Evolutionary conservation across 2,888 invertebrate genomes (phyloP).

Genomic region (Oligia strigilis): DNA sequence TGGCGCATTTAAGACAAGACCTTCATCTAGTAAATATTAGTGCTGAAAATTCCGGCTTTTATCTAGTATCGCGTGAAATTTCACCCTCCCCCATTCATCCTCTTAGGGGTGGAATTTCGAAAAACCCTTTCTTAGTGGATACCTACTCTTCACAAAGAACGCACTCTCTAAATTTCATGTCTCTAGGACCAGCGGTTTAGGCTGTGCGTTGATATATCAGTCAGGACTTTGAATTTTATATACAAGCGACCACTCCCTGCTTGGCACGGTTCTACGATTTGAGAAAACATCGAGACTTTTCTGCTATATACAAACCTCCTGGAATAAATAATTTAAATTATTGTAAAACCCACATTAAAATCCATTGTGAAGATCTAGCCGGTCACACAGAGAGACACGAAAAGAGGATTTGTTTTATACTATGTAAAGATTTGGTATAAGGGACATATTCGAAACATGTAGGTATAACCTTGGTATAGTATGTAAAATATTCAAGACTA

Average conservation of each 20-base stretch:
- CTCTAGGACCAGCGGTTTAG: too few species aligned
- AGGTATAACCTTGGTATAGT: neutral
- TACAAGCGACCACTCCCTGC: neutral
- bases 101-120: too few species aligned
- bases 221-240: too few species aligned
- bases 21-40: slow-evolving; percentile 1
- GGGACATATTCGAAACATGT: neutral
- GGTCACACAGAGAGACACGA: neutral
- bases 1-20: neutral
- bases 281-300: neutral
- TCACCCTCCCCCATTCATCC: too few species aligned
- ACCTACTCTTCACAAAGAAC: too few species aligned
- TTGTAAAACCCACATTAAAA: too few species aligned
- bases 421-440: neutral
- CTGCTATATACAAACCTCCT: neutral
- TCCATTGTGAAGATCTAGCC: too few species aligned
- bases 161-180: too few species aligned
- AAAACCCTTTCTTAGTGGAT: too few species aligned
- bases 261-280: neutral
- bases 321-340: too few species aligned
- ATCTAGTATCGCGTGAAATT: neutral
- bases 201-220: too few species aligned
- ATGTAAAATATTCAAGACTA: neutral
- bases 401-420: neutral
- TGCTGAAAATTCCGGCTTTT: neutral